Evolutionary conservation across 2,888 invertebrate genomes (phyloP), one percentile per base, ranked within the genome.

Genomic region (Tinea pellionella): DNA sequence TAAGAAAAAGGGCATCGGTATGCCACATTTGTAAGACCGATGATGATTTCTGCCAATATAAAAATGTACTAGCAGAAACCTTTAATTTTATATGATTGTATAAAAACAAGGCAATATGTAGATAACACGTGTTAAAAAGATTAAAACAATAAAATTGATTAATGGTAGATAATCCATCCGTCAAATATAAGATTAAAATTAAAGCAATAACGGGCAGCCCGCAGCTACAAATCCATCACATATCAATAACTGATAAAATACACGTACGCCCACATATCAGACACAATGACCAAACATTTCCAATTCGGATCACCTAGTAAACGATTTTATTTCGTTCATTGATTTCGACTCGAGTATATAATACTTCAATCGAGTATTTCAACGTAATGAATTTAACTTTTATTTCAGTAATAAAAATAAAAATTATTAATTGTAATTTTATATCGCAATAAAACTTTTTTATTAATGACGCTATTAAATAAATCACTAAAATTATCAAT

Each of bases 261-360:
- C 37, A 37, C 37, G 9, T 4, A 47, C 47, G n/a, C 47, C 47
- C 47, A 47, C 16, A 47, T 15, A 47, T 47, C 47, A 47, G 15
- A 15, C 47, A 47, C 15, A 47, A 47, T 47, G 37, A 37, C 37
- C 47, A 15, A 47, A 47, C 47, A 47, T 47, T 47, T 47, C 47
- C 47, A 47, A 47, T 47, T 47, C 2, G 2, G 16, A 47, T 15
- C 47, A 37, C 37, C 24, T 24, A 24, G 24, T 24, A 6, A 24
- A 24, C 24, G 24, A 24, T 24, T 24, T 24, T 24, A n/a, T n/a
- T 24, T 24, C 6, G 6, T 24, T 24, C 24, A 24, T 24, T 24
- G 6, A n/a, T n/a, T n/a, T n/a, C n/a, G n/a, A n/a, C n/a, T n/a
- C n/a, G n/a, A n/a, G n/a, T n/a, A n/a, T n/a, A n/a, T n/a, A n/a